Evolutionary conservation across 2,888 invertebrate species (phyloP).

Genomic region (Matsumyia berberina): DNA sequence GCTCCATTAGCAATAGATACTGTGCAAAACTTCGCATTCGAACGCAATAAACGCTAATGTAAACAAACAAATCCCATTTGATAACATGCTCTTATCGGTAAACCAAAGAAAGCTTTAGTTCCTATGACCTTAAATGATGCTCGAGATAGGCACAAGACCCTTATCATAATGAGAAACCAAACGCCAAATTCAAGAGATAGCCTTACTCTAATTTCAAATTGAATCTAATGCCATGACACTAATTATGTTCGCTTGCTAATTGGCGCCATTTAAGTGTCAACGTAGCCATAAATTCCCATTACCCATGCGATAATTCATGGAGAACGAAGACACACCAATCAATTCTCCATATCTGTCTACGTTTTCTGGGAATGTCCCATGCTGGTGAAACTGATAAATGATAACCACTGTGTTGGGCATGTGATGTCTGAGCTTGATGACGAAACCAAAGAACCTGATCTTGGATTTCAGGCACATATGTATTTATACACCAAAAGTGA

Average conservation of each 20-base stretch:
- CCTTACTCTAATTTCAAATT: not conserved
- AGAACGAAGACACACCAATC: no score
- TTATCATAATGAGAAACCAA: not conserved
- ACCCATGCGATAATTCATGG: not conserved
- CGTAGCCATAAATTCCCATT: not conserved
- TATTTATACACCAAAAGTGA: not conserved
- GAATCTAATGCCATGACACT: constrained; percentile 8
- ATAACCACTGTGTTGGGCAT: not conserved
- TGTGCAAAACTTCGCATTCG: not conserved
- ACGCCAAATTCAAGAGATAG: constrained; percentile 3
- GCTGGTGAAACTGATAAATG: not conserved
- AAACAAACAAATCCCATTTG: constrained; percentile 29
- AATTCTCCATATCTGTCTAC: not conserved
- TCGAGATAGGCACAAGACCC: not conserved
- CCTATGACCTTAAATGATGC: not conserved
- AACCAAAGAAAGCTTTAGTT: not conserved
- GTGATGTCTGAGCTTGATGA: constrained; percentile 11
- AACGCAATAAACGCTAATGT: not conserved
- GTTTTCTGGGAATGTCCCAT: constrained; percentile 10
- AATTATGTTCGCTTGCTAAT: constrained; percentile 34
- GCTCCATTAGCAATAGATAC: not conserved
- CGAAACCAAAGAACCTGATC: not conserved
- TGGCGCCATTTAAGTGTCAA: constrained; percentile 9
- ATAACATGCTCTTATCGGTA: constrained; percentile 23
- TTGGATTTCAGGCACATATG: not conserved